These are phyloP conservation scores for Arctopsyche grandis DNA, from an alignment of 1,140 invertebrate genomes.

Conservation along the genomic window DNA sequence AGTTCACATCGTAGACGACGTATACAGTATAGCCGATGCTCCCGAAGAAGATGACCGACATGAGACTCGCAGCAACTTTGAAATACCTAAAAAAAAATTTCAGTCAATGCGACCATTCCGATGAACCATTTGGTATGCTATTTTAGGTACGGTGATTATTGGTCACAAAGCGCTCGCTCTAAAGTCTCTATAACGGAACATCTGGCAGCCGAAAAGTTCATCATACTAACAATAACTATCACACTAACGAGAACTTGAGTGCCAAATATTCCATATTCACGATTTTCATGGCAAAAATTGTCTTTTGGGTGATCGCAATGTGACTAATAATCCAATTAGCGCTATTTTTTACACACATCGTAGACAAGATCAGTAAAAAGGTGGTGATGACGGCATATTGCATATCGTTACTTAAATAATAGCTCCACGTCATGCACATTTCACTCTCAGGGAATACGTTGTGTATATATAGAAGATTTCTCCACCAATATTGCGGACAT, in stretches of 20 bases:
- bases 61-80: constrained; percentile 30
- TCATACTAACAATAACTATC: no score
- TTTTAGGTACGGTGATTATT: no score
- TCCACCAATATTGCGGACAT: constrained; percentile 72
- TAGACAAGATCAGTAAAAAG: constrained; percentile 66
- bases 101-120: background rate
- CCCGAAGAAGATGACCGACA: background rate
- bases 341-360: constrained; percentile 63
- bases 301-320: no score
- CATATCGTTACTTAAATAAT: constrained; percentile 86
- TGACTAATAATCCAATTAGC: no score
- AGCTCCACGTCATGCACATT: constrained; percentile 81
- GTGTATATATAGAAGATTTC: constrained; percentile 73
- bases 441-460: constrained; percentile 67
- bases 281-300: no score
- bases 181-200: no score
- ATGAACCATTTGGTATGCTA: no score
- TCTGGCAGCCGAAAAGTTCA: no score
- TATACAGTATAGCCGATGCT: background rate
- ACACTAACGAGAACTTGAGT: no score
- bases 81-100: constrained; percentile 33
- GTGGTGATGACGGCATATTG: constrained; percentile 76
- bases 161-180: no score
- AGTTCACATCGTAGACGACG: background rate
- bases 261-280: no score